phyloP scores from a whole-genome alignment of 1,140 invertebrate species.

The Bacillus rossius region DNA sequence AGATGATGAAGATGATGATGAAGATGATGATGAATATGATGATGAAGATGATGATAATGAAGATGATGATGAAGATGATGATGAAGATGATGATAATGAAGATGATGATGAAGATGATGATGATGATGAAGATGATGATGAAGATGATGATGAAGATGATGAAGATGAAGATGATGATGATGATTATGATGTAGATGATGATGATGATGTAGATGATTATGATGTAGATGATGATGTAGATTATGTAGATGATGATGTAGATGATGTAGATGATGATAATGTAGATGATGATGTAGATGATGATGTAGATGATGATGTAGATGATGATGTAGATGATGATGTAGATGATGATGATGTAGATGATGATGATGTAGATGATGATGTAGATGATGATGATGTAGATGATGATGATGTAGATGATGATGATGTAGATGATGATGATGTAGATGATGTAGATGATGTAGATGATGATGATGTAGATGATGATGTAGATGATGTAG shows the following conservation, averaged over 20 bases:
- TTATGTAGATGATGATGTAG: not conserved
- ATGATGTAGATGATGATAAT: not conserved
- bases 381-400: not conserved
- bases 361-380: conserved; percentile 2
- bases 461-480: not conserved
- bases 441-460: not conserved
- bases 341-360: not conserved
- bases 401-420: not conserved
- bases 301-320: not conserved
- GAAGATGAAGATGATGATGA: not conserved
- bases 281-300: not conserved
- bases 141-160: conserved; percentile 2
- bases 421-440: not conserved
- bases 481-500: not conserved
- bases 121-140: not conserved
- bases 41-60: not conserved
- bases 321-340: not conserved
- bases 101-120: conserved; percentile 1
- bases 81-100: not conserved
- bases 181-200: no score
- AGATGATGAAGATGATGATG: not conserved
- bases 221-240: not conserved
- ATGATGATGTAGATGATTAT: not conserved
- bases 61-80: not conserved
- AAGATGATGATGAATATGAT: not conserved